Base-by-base conservation (phyloP, 2,113 vertebrate species). In the Gallinago undulata region DNA sequence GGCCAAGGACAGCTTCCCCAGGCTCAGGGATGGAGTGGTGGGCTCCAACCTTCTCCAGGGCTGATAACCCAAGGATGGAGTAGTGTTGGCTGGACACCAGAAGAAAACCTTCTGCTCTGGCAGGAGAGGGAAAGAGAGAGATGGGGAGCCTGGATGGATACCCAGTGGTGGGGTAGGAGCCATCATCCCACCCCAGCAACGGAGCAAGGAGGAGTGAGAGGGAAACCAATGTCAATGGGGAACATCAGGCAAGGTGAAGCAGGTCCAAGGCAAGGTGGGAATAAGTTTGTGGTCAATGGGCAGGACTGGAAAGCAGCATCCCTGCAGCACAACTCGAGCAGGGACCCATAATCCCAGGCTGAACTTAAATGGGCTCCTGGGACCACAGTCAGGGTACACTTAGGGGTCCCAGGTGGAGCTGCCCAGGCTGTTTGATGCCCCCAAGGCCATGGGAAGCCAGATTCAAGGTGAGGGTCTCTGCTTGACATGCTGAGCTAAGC, bases 141-240 rank as follows among this genome's bases (percentile, higher is more conserved):
- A 18, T 31, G 17, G 31, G 25, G 37, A 88, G 13, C 53, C 33
- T 48, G 47, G 35, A 50, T 22, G 21, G 70, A 24, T 43, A 59
- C 12, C 11, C 11, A 7, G 15, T 8, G 25, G n/a, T 1, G 3
- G 51, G 23, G n/a, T 33, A 83, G n/a, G 39, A 75, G 41, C 10
- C 25, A 12, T 39, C 53, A 45, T 2, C 33, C 41, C 51, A 27
- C 14, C 8, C n/a, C 45, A 41, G 33, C 16, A 50, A 72, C 12
- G 68, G 7, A 67, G 9, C 10, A 15, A 35, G 19, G 24, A 9
- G 33, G 5, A 2, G 9, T 23, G 37, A 69, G 30, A 15, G 11
- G 12, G 47, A 11, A 57, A 31, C 7, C 0, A 1, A 5, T 9
- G 21, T 28, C 62, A 59, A 5, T 0, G 1, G 5, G n/a, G 14